Conservation (phyloP, 2,888 invertebrate genomes). For the Diplolepis rosae region DNA sequence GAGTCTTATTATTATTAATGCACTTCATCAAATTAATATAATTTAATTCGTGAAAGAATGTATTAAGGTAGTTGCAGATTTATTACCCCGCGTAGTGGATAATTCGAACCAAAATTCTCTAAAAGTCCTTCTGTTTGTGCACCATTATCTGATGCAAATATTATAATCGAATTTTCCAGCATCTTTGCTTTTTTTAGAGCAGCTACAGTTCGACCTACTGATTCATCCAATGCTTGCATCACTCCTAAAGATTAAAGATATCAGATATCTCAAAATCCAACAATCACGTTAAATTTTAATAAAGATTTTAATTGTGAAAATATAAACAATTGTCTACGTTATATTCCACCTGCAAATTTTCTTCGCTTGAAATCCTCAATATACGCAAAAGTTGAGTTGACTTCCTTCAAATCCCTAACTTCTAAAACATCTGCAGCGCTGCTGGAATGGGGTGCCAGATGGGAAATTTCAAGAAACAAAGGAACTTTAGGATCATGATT, state of each 20-base stretch:
- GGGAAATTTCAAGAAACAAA: slow-evolving; percentile 86
- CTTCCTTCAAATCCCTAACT: slow-evolving; percentile 79
- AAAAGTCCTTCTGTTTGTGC: slow-evolving; percentile 75
- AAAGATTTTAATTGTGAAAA: too few relatives aligned
- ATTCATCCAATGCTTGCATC: slow-evolving; percentile 78
- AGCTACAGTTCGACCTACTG: too few relatives aligned
- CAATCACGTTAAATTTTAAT: too few relatives aligned
- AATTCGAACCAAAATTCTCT: slow-evolving; percentile 78
- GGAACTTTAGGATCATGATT: slow-evolving; percentile 78
- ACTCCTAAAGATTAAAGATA: too few relatives aligned
- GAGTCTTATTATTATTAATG: too few relatives aligned
- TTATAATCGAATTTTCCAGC: too few relatives aligned
- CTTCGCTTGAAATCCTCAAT: slow-evolving; percentile 81
- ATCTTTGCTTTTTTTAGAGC: too few relatives aligned
- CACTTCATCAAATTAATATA: too few relatives aligned
- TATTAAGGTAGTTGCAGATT: neutral
- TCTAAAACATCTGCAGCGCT: slow-evolving; percentile 82
- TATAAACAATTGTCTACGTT: too few relatives aligned
- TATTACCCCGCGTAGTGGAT: slow-evolving; percentile 77
- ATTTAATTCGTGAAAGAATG: too few relatives aligned
- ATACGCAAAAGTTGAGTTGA: slow-evolving; percentile 81
- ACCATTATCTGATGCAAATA: slow-evolving; percentile 79
- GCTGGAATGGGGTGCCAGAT: slow-evolving; percentile 86
- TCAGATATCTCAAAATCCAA: too few relatives aligned
- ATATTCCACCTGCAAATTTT: slow-evolving; percentile 85